phyloP scores from a whole-genome alignment of 2,888 invertebrate species.

The Asteroscopus sphinx region DNA sequence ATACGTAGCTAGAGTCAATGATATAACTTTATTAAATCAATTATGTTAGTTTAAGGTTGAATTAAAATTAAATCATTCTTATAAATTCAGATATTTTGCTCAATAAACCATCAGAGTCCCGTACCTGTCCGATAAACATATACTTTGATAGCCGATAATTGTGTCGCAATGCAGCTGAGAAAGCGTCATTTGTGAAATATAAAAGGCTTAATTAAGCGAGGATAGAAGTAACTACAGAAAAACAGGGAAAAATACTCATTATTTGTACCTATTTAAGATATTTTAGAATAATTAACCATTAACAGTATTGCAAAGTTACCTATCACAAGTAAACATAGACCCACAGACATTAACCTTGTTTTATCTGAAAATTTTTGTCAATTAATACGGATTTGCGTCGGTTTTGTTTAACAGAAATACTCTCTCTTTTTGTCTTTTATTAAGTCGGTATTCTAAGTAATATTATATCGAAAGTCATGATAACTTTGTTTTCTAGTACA shows the following conservation, averaged over 20 bases:
- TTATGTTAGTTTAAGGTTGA: constrained; percentile 16
- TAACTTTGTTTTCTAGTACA: no score
- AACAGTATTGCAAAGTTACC: no score
- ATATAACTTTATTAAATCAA: constrained; percentile 13
- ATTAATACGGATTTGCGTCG: no score
- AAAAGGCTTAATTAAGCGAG: not conserved
- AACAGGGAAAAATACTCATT: constrained; percentile 28
- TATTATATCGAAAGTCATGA: no score
- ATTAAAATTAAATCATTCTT: constrained; percentile 8
- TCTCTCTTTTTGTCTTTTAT: no score
- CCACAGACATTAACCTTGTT: no score
- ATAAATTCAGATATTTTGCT: constrained; percentile 23
- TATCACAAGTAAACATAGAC: no score
- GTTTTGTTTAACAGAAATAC: no score
- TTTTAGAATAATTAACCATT: not conserved
- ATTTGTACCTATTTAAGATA: constrained; percentile 25
- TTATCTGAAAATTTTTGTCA: no score
- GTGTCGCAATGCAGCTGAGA: constrained; percentile 28
- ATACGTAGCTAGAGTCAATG: constrained; percentile 20
- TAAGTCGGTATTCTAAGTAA: no score
- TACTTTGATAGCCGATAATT: constrained; percentile 36
- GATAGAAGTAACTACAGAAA: constrained; percentile 6
- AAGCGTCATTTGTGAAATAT: constrained; percentile 3
- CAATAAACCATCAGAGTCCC: constrained; percentile 54
- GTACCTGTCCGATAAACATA: constrained; percentile 54